Base-by-base conservation (phyloP, 2,113 vertebrate genomes). In the Pedetes capensis region DNA sequence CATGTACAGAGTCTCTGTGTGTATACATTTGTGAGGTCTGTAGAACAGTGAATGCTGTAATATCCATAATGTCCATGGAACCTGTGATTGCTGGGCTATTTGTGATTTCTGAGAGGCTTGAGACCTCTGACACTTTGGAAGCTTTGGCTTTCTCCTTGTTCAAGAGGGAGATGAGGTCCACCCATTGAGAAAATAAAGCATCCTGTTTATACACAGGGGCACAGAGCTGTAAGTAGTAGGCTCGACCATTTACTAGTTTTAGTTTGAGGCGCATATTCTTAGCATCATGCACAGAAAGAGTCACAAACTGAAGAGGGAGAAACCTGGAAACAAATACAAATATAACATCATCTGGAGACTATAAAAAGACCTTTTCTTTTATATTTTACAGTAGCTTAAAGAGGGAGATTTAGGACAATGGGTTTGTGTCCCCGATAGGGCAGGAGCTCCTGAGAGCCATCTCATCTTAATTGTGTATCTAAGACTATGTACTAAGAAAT, bases 201-300 rank as follows among this genome's bases (percentile, higher is more conserved):
- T 97, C 92, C 61, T 97, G 92, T 29, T 96, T 87, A 29, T 57
- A 18, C 0, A 96, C 51, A 1, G 97, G 96, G 49, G 96, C 95
- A 1, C 95, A 98, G 89, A 98, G 98, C 89, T 98, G 97, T n/a
- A 98, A 80, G 39, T 98, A 98, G 91, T 98, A 98, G 91, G 93
- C 95, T 55, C 86, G 91, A 3, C 97, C 97, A 32, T 93, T 98
- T 91, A 90, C 92, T 88, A 98, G 68, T 94, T 97, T 98, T 57
- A 98, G 59, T 90, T 97, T 97, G 72, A 98, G 92, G 44, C 87
- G 68, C 85, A 96, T 95, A 0, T 96, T 97, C 66, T 97, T 86
- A 68, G 63, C 91, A 27, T 96, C 95, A 6, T 98, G 97, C 91
- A 98, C 96, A 63, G 98, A 98, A 44, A 98, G 90, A 32, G 97